Evolutionary conservation across 2,113 vertebrate genomes (phyloP).

Genomic region (Salvator merianae): DNA sequence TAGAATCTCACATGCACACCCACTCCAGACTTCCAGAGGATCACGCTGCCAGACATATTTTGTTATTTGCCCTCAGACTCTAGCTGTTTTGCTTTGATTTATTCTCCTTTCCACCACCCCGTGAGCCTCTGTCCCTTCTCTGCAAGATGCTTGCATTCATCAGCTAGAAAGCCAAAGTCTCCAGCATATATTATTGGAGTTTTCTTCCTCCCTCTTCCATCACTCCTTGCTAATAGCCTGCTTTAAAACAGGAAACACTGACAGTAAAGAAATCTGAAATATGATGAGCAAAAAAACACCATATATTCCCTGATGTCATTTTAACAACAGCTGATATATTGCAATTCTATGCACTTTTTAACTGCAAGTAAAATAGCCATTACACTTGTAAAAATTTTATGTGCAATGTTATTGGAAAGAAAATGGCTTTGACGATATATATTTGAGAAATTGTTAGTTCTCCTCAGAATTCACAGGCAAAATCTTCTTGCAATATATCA

Average conservation of each 20-base stretch:
- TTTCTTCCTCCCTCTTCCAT: neutral
- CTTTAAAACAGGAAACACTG: constrained; percentile 28
- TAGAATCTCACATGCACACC: too few species aligned
- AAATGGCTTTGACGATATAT: constrained; percentile 69
- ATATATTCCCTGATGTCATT: constrained; percentile 59
- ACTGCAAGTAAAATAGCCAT: constrained; percentile 73
- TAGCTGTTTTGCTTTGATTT: neutral
- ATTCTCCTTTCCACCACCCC: neutral
- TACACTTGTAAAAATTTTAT: constrained; percentile 73
- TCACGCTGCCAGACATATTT: neutral
- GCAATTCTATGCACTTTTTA: constrained; percentile 69
- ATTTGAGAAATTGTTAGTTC: constrained; percentile 67
- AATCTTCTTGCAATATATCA: constrained; percentile 55
- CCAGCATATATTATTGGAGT: neutral
- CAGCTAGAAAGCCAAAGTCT: neutral
- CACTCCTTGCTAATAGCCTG: constrained; percentile 34
- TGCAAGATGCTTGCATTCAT: neutral
- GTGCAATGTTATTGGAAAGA: constrained; percentile 67
- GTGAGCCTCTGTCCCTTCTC: neutral
- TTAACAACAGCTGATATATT: constrained; percentile 67
- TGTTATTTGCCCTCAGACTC: neutral
- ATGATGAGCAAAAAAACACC: constrained; percentile 36
- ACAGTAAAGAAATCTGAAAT: constrained; percentile 50
- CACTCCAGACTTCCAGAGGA: neutral
- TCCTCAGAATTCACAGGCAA: constrained; percentile 64